phyloP scores from a whole-genome alignment of 2,113 vertebrate genomes.

The Mesembrinibis cayennensis region DNA sequence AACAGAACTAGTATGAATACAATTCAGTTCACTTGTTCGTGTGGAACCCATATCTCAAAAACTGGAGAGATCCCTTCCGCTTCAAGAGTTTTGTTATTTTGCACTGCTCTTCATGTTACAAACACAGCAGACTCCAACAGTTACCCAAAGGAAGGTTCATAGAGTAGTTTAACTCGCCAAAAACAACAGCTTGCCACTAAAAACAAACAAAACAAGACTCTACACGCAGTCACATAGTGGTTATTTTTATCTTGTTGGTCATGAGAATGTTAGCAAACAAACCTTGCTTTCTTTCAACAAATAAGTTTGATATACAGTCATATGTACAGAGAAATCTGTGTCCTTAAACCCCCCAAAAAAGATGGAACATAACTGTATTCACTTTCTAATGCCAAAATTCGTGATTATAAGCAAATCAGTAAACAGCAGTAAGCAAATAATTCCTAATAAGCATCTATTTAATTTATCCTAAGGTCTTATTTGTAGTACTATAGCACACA shows the following conservation, averaged over 20 bases:
- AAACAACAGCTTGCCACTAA: conserved; percentile 42
- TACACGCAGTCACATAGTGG: background rate
- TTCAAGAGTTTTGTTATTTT: background rate
- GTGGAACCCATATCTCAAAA: background rate
- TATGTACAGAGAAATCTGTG: background rate
- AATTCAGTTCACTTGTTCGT: background rate
- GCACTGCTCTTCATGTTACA: background rate
- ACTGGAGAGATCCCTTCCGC: background rate
- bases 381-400: background rate
- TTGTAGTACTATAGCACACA: background rate
- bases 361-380: background rate
- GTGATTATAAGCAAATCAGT: background rate
- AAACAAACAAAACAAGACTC: conserved; percentile 29
- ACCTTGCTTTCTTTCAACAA: background rate
- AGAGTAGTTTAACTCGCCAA: background rate
- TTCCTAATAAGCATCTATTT: background rate
- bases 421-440: background rate
- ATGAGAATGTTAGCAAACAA: conserved; percentile 23
- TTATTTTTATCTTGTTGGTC: conserved; percentile 36
- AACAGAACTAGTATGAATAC: background rate
- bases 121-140: background rate
- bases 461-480: background rate
- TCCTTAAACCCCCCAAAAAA: background rate
- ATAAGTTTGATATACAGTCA: background rate
- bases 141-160: background rate